These are phyloP conservation scores for Phoxinus dragarum DNA, from an alignment of 2,797 vertebrate species.

Conservation along the genomic window DNA sequence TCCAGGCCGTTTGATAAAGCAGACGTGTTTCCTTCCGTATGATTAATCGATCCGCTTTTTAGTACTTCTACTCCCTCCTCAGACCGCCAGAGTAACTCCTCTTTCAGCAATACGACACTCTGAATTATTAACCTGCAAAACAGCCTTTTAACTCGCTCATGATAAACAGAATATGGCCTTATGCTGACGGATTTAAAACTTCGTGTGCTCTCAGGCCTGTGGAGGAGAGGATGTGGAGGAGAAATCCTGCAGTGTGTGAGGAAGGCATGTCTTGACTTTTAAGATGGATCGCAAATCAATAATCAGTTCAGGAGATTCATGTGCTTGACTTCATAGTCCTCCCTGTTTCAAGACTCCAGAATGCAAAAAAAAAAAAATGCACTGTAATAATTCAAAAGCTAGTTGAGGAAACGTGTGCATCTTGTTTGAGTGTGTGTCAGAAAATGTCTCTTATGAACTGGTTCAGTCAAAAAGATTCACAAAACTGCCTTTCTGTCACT, in stretches of 20 bases:
- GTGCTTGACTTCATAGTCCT: constrained; percentile 1
- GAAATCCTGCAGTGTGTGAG: constrained; percentile 4
- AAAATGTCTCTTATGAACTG: too few relatives aligned
- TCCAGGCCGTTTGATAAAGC: constrained; percentile 32
- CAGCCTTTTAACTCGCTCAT: constrained; percentile 43
- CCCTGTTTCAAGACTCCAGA: not conserved
- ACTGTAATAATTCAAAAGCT: not conserved
- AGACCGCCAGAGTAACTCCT: constrained; percentile 19
- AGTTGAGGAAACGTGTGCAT: not conserved
- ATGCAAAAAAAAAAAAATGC: not conserved
- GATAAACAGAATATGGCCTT: constrained; percentile 23
- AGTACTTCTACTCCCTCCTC: constrained; percentile 16
- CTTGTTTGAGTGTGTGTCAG: too few relatives aligned
- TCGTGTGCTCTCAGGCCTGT: not conserved
- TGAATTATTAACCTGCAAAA: constrained; percentile 55
- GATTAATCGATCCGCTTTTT: constrained; percentile 37
- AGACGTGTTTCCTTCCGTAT: not conserved
- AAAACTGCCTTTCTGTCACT: not conserved
- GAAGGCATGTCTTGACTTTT: not conserved
- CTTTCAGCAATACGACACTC: not conserved
- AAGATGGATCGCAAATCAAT: constrained; percentile 30
- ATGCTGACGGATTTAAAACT: constrained; percentile 28
- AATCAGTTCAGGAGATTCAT: constrained; percentile 8
- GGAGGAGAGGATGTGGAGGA: constrained; percentile 8
- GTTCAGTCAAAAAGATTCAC: not conserved